Base-by-base conservation (phyloP, 2,888 invertebrate genomes). In the Drosophila meridionalis region DNA sequence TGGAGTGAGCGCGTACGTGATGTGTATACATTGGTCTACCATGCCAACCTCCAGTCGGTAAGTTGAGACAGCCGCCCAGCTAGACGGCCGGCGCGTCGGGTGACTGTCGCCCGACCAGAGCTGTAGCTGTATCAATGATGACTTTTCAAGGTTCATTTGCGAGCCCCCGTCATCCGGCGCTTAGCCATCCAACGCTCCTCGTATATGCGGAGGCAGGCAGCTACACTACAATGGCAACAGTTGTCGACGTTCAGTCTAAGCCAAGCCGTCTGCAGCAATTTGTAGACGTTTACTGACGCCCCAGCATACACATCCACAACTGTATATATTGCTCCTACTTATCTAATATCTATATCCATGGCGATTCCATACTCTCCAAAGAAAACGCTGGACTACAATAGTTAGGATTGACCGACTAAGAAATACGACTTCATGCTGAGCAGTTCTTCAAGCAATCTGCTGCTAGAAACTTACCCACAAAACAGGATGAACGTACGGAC, bases 121-220 rank as follows among this genome's bases (percentile, higher is more conserved):
- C 70, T 55, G 59, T 82, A 80, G 62, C 70, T 55, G 59, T 82
- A 80, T 82, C 80, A 82, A 77, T 80, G 80, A 77, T 87, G 86
- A 81, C 86, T 89, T 87, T 89, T 89, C 79, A 89, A 89, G 90
- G 88, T 89, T 87, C 82, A 89, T 86, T 87, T 89, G 82, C 56
- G 73, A 70, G 73, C 64, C 50, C 38, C 50, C 48, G 50, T 28
- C 72, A 50, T 45, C 43, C 66, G 42, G 36, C 28, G 36, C 47
- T 34, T 38, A 72, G 74, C 62, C 47, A 36, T 28, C 53, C 43
- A 42, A 26, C 64, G 9, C 6, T 36, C 30, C 20, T 26, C 12
- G 36, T 36, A 26, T 11, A 36, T 26, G 4, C 36, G 26, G 34
- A 7, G 20, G 12, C 34, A 36, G 12, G 20, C 20, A 52, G 52